Evolutionary conservation across 2,113 vertebrate species (phyloP).

Genomic region (Salminus brasiliensis): DNA sequence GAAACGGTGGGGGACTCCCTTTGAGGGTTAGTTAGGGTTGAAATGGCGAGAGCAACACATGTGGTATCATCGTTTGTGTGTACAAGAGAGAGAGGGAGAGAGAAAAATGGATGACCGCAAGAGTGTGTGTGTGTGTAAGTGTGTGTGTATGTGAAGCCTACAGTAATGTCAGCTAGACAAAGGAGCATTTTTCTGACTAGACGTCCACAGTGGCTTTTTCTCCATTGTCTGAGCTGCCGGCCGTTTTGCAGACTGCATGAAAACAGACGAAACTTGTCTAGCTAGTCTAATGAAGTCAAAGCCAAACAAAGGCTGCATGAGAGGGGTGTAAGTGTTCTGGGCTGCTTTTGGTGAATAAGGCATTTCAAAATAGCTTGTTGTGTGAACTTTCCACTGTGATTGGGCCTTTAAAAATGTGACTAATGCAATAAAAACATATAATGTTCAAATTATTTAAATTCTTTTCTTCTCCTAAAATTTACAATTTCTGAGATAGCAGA

Average conservation of each 20-base stretch:
- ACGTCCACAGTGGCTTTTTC: constrained; percentile 19
- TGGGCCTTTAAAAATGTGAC: too few relatives aligned
- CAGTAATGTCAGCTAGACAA: constrained; percentile 13
- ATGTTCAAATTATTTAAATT: too few relatives aligned
- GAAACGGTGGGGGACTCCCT: constrained; percentile 17
- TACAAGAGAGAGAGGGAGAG: background rate
- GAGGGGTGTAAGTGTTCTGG: background rate
- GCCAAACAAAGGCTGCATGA: background rate
- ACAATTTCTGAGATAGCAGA: too few relatives aligned
- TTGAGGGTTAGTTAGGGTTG: background rate
- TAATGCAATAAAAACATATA: too few relatives aligned
- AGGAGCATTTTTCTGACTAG: constrained; percentile 35
- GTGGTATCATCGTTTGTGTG: constrained; percentile 30
- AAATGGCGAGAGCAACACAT: constrained; percentile 32
- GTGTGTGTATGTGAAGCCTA: constrained; percentile 3
- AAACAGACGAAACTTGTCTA: constrained; percentile 27
- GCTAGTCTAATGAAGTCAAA: background rate
- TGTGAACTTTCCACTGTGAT: too few relatives aligned
- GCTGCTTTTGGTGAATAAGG: background rate
- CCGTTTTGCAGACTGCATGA: constrained; percentile 16
- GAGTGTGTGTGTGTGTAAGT: constrained; percentile 17
- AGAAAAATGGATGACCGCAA: constrained; percentile 7
- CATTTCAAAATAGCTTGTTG: background rate
- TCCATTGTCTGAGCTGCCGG: constrained; percentile 21
- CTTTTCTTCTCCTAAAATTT: too few relatives aligned